Evolutionary conservation across 2,888 invertebrate genomes (phyloP).

Genomic region (Sylvicola cinctus): DNA sequence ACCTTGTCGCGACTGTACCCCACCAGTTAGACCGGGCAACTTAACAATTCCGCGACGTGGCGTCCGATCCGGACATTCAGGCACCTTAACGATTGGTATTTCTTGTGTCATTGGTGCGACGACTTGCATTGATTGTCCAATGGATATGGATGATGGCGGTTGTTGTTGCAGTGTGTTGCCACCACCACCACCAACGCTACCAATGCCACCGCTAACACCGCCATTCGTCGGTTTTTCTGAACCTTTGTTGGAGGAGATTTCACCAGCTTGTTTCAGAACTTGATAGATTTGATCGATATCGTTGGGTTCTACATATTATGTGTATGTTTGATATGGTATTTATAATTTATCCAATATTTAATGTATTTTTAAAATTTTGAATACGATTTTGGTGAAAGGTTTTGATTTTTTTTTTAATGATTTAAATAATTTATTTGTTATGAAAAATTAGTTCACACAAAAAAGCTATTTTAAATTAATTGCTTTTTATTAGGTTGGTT

Average conservation of each 20-base stretch:
- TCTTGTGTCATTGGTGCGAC: too few species aligned
- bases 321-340: too few species aligned
- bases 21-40: slow-evolving; percentile 8
- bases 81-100: slow-evolving; percentile 23
- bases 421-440: too few species aligned
- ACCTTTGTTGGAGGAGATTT: slow-evolving; percentile 39
- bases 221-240: slow-evolving; percentile 12
- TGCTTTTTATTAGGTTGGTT: too few species aligned
- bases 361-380: too few species aligned
- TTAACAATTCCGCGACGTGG: slow-evolving; percentile 3
- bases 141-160: too few species aligned
- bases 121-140: too few species aligned
- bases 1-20: slow-evolving; percentile 23
- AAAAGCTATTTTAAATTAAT: too few species aligned
- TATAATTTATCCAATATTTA: too few species aligned
- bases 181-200: not conserved
- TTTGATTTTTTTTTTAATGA: too few species aligned
- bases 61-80: slow-evolving; percentile 17
- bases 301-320: slow-evolving; percentile 13
- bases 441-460: too few species aligned
- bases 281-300: slow-evolving; percentile 84
- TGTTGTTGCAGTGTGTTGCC: not conserved
- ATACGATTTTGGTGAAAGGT: too few species aligned
- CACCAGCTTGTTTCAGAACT: slow-evolving; percentile 85
- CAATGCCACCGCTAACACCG: not conserved